Base-by-base conservation (phyloP, 2,797 vertebrate genomes). In the Petrocephalus schoutedeni region DNA sequence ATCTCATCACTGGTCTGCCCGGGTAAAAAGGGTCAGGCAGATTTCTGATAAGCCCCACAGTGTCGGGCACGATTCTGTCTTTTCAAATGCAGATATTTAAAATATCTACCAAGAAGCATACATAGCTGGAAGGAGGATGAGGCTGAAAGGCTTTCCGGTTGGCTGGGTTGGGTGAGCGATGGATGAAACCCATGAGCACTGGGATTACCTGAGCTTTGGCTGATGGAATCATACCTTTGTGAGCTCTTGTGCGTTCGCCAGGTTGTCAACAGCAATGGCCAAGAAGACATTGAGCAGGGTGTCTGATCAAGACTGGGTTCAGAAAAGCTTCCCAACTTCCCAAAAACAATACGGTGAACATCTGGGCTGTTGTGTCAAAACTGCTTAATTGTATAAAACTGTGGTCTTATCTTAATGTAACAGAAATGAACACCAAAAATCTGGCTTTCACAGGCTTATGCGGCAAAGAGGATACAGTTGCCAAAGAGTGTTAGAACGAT, bases 231-330 rank as follows among this genome's bases (percentile, higher is more conserved):
- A 0, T 92, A 98, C 98, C 98, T 99, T 99, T 36, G 98, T 99
- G 88, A 99, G 95, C 91, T 99, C 98, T 92, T 99, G 98, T 41
- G 98, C 98, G 0, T 99, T 99, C 77, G 98, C 98, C 1, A 99
- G 96, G 90, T 99, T 99, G 95, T 99, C 98, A 6, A 99, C 98
- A 9, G 98, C 98, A 0, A 99, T 99, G 92, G 98, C 98, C 96
- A 99, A 91, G 92, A 99, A 99, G 89, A 99, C 98, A 0, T 99
- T 99, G 91, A 99, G 96, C 6, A 99, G 96, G 0, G 98, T 99
- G 80, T 99, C 98, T 99, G 94, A 89, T 92, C 71, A 87, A 87
- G 90, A 86, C 88, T 64, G 85, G 87, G 93, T 91, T 98, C 91
- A 98, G 96, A 96, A 96, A 94, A 91, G 90, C 51, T 28, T 56